These are phyloP conservation scores for Trialeurodes vaporariorum DNA, from an alignment of 1,140 invertebrate species.

Conservation along the genomic window DNA sequence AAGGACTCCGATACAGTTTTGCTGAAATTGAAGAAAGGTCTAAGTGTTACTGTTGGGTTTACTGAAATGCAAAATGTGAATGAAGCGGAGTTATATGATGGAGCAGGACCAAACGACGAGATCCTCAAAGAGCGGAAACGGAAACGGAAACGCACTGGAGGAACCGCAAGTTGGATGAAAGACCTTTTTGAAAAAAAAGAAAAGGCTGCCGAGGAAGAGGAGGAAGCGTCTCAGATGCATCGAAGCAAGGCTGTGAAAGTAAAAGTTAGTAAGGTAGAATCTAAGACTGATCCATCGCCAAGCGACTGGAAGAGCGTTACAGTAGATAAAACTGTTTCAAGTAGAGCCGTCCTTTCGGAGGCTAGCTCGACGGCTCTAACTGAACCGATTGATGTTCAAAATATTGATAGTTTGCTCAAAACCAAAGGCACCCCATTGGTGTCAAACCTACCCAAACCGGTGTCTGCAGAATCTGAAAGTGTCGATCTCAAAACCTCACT, in stretches of 20 bases:
- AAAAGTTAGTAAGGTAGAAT: constrained; percentile 24
- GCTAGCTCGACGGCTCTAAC: constrained; percentile 21
- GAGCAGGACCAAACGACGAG: constrained; percentile 47
- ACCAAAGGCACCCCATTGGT: not conserved
- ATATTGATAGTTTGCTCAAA: constrained; percentile 4
- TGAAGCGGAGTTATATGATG: constrained; percentile 46
- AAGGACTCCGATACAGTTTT: constrained; percentile 58
- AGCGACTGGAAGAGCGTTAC: constrained; percentile 27
- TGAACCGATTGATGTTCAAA: constrained; percentile 15
- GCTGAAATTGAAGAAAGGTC: constrained; percentile 43
- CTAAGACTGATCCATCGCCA: constrained; percentile 22
- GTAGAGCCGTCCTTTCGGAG: constrained; percentile 21
- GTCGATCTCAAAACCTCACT: constrained; percentile 32
- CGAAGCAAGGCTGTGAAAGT: constrained; percentile 39
- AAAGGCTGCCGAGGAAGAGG: constrained; percentile 45
- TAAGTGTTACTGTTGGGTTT: constrained; percentile 14
- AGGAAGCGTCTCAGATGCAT: constrained; percentile 28
- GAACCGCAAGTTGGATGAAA: constrained; percentile 43
- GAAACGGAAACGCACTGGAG: constrained; percentile 42
- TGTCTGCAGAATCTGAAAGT: constrained; percentile 38
- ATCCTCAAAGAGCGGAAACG: constrained; percentile 39
- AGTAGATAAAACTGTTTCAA: constrained; percentile 20
- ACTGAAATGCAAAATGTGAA: constrained; percentile 33
- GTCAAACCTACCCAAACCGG: constrained; percentile 38
- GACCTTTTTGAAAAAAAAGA: constrained; percentile 67